phyloP scores from a whole-genome alignment of 2,113 vertebrate genomes.

The Ophthalmolycus amberensis region DNA sequence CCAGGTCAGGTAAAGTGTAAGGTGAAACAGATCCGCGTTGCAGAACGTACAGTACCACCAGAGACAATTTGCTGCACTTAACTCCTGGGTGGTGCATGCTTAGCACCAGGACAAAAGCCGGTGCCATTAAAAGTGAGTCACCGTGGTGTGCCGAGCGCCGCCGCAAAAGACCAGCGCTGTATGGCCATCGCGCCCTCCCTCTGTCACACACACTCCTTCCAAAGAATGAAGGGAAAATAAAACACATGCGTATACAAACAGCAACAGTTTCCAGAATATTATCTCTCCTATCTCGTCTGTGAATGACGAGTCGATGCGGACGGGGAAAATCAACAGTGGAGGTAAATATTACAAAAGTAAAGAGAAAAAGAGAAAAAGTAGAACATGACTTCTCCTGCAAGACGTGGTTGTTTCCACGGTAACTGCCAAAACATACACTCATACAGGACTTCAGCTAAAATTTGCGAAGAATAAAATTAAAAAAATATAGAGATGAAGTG shows the following conservation, averaged over 20 bases:
- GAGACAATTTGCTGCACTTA: not conserved
- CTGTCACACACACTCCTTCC: no score
- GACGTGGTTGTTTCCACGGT: not conserved
- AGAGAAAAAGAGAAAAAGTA: not conserved
- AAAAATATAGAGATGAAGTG: not conserved
- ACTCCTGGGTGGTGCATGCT: not conserved
- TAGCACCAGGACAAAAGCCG: conserved; percentile 4
- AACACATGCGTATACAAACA: not conserved
- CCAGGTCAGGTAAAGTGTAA: not conserved
- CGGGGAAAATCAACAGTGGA: not conserved
- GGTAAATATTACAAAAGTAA: not conserved
- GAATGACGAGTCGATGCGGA: not conserved
- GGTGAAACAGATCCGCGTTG: not conserved
- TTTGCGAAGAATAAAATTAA: not conserved
- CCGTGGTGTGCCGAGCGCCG: not conserved
- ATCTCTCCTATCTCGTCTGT: not conserved
- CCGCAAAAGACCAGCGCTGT: not conserved
- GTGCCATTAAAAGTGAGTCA: conserved; percentile 35
- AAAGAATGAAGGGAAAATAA: not conserved
- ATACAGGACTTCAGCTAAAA: not conserved
- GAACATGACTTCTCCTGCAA: not conserved
- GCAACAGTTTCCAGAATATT: not conserved
- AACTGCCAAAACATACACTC: not conserved
- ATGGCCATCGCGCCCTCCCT: not conserved
- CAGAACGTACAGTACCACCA: not conserved